Base-by-base conservation (phyloP, 1,140 invertebrate genomes). In the Trichonephila clavipes region DNA sequence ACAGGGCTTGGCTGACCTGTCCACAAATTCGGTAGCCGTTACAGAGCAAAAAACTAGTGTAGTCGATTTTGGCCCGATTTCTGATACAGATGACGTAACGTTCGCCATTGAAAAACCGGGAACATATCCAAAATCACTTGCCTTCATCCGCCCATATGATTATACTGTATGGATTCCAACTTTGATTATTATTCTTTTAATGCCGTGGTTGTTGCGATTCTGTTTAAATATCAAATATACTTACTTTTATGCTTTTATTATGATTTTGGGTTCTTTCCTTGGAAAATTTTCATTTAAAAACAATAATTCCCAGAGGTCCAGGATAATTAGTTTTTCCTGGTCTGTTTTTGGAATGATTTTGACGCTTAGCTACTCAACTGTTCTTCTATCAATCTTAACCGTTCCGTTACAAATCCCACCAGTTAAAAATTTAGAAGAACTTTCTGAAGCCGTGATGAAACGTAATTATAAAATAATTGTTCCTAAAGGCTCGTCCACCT, bases 11-110 rank as follows among this genome's bases (percentile, higher is more conserved):
- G 88, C 88, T 7, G 88, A 90, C n/a, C 40, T 90, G 14, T 66
- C 44, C 4, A 24, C 59, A 16, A 21, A 64, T 12, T 44, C 4
- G 6, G 19, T 90, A 12, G 24, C 44, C 0, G n/a, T 90, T 1
- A 90, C 66, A 5, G 64, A 77, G 28, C 19, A 24, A 14, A 72
- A 66, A 58, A 0, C 2, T 5, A 16, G 21, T 10, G 88, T 58
- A 18, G 88, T 81, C 6, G 88, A 90, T 58, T 90, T 90, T 66
- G 51, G 34, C 28, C 2, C 34, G 1, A 28, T n/a, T 24, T 90
- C 77, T 24, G 19, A 16, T 1, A 28, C 18, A 16, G 18, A 58
- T 8, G 24, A 90, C 21, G 1, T 51, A 19, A 77, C 51, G 34
- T 90, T 90, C n/a, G 64, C 66, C 8, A 28, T 64, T 12, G 21